phyloP scores from a whole-genome alignment of 2,797 vertebrate genomes.

The Fratercula arctica region DNA sequence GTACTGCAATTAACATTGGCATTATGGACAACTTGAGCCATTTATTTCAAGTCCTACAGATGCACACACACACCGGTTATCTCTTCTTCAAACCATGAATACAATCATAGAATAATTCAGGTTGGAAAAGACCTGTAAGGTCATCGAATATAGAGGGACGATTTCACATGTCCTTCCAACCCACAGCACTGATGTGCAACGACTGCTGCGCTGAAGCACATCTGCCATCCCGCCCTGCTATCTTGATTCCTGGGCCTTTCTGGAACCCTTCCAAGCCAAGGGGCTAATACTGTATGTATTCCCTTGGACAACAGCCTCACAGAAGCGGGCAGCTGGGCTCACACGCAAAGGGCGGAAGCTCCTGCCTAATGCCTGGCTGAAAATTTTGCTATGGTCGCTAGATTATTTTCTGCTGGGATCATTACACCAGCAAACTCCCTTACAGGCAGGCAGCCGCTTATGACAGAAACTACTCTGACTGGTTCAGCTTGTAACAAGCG shows the following conservation, averaged over 20 bases:
- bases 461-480: background rate
- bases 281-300: background rate
- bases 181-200: rapidly evolving
- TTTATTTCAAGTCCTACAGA: background rate
- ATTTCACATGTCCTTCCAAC: background rate
- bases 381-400: background rate
- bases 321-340: background rate
- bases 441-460: background rate
- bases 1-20: background rate
- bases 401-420: background rate
- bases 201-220: background rate
- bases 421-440: background rate
- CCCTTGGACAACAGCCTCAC: background rate
- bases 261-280: background rate
- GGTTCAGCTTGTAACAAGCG: rapidly evolving
- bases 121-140: background rate
- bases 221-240: background rate
- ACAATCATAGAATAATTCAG: background rate
- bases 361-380: rapidly evolving
- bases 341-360: rapidly evolving
- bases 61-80: rapidly evolving
- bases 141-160: rapidly evolving
- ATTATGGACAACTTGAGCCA: background rate
- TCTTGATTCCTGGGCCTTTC: background rate
- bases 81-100: background rate